Evolutionary conservation across 2,888 invertebrate species (phyloP).

Genomic region (Podotricha telesiphe): DNA sequence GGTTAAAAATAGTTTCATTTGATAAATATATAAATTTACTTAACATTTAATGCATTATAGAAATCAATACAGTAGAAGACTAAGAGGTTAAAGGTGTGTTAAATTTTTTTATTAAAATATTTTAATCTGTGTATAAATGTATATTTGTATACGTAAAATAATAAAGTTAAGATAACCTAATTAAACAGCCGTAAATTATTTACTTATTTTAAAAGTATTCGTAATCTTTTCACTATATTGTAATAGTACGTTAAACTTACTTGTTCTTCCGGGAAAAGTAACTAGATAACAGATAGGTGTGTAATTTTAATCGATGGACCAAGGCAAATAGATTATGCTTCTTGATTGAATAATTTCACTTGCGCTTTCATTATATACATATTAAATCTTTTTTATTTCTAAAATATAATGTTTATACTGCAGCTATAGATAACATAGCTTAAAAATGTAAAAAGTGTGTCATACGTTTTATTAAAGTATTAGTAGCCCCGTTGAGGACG

Average conservation of each 20-base stretch:
- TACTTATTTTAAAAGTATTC: not conserved
- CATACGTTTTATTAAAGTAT: no score
- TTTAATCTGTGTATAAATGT: no score
- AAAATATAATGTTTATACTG: not conserved
- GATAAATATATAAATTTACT: no score
- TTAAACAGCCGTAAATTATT: not conserved
- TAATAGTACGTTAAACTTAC: not conserved
- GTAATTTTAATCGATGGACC: constrained; percentile 19
- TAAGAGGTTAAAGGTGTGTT: no score
- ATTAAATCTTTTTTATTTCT: not conserved
- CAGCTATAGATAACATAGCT: no score
- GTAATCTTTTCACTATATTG: not conserved
- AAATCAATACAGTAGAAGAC: no score
- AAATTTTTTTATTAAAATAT: no score
- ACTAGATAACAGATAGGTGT: constrained; percentile 9
- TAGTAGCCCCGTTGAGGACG: no score
- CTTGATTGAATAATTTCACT: not conserved
- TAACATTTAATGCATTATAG: no score
- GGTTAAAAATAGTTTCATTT: no score
- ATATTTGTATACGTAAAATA: not conserved
- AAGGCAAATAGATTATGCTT: not conserved
- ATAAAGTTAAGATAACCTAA: not conserved
- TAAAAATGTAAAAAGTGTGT: no score
- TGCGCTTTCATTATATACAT: not conserved
- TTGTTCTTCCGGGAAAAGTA: constrained; percentile 38